Base-by-base conservation (phyloP, 2,797 vertebrate genomes). In the Discoglossus pictus region DNA sequence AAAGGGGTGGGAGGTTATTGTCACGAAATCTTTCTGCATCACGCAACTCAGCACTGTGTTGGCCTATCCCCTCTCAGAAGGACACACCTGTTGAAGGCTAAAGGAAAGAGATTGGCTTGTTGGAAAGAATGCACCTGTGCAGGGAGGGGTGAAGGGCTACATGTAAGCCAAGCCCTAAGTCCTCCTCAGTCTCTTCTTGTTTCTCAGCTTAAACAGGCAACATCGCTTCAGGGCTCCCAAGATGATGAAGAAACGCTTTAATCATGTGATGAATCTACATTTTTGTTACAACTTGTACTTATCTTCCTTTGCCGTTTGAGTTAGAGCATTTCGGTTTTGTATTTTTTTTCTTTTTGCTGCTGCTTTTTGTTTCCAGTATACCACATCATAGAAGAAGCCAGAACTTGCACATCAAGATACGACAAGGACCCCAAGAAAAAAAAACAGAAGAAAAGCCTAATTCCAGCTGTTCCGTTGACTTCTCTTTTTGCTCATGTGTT, bases 91-190 rank as follows among this genome's bases (percentile, higher is more conserved):
- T 85, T 46, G 59, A 77, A 20, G 18, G 23, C 69, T 73, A 65
- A 78, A 47, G 74, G 68, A 39, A 46, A 54, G 61, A 79, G 88
- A 92, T 92, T 92, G 90, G 90, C 66, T 52, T 72, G 59, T 47
- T 1, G 58, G 4, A 51, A 76, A 79, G 82, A 83, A 85, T 83
- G 87, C 90, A 91, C 90, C 90, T 92, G 90, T 79, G 72, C 73
- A 63, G 90, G 90, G 89, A 85, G 88, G 89, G 85, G 80, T 78
- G 73, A 17, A 72, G 78, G 79, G 76, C 81, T 90, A 82, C 89
- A 85, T 91, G 89, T 92, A 92, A 91, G 87, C 87, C 86, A 93
- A 96, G 90, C 92, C 87, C 84, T 85, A 88, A 91, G 78, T 91
- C 92, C 83, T 91, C 86, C 90, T 80, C 92, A 78, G 87, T 82